Conservation (phyloP, 1,140 invertebrate genomes). For the Galleria mellonella region DNA sequence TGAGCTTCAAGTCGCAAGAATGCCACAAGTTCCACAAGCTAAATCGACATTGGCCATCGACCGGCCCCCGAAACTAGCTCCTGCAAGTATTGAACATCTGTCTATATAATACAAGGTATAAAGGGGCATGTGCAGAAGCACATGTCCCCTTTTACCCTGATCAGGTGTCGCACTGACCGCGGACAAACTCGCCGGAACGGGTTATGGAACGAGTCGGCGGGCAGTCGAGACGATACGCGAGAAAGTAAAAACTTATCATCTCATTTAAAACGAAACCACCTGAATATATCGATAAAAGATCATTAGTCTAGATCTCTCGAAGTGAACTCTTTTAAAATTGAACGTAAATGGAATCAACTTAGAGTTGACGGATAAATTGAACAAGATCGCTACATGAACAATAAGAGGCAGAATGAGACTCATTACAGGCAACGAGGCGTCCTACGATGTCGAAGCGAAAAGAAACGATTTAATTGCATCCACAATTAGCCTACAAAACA, state of each 20-base stretch:
- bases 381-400: conserved; percentile 24
- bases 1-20: neutral
- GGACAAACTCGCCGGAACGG: conserved; percentile 46
- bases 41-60: too few species aligned
- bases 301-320: too few species aligned
- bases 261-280: too few species aligned
- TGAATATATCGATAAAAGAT: too few species aligned
- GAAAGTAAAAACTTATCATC: conserved; percentile 47
- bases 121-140: conserved; percentile 49
- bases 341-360: too few species aligned
- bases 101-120: conserved; percentile 23
- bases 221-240: conserved; percentile 22
- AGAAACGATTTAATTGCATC: conserved; percentile 44
- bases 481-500: conserved; percentile 48
- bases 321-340: too few species aligned
- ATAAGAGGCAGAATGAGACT: conserved; percentile 27
- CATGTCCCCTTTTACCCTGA: too few species aligned
- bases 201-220: conserved; percentile 35
- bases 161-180: conserved; percentile 67
- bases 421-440: conserved; percentile 31
- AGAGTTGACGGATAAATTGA: neutral
- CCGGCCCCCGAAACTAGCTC: conserved; percentile 16
- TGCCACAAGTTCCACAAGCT: conserved; percentile 11
- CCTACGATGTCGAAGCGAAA: conserved; percentile 31
- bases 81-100: conserved; percentile 37